Conservation (phyloP, 2,888 invertebrate species). For the Salpingus planirostris region DNA sequence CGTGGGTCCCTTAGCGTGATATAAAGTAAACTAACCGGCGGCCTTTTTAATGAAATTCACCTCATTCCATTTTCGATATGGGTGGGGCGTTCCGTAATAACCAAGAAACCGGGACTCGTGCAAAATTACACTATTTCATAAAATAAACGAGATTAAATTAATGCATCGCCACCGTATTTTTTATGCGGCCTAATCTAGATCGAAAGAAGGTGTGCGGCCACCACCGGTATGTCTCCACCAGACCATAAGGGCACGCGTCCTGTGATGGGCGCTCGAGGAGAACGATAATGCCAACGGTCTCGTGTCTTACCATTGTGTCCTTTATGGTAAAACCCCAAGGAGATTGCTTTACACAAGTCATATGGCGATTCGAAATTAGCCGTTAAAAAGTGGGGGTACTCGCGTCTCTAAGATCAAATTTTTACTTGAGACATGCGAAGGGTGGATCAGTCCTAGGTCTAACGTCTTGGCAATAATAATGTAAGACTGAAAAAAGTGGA, state of each 20-base stretch:
- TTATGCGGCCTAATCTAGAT: too few species aligned
- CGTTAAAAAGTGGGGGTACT: slow-evolving; percentile 31
- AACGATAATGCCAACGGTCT: slow-evolving; percentile 40
- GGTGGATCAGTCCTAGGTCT: too few species aligned
- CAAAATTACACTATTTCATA: too few species aligned
- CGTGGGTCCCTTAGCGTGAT: slow-evolving; percentile 39
- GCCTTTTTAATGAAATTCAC: slow-evolving; percentile 37
- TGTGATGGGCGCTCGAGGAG: slow-evolving; percentile 33
- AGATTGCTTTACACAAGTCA: slow-evolving; percentile 14
- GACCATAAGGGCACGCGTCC: slow-evolving; percentile 34
- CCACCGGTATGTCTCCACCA: not conserved
- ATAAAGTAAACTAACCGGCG: slow-evolving; percentile 35
- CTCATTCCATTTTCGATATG: slow-evolving; percentile 33
- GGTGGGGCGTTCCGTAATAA: slow-evolving; percentile 21
- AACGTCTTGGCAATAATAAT: too few species aligned
- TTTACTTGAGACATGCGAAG: too few species aligned
- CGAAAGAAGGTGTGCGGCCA: too few species aligned
- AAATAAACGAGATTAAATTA: too few species aligned
- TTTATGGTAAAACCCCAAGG: not conserved
- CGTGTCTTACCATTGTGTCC: slow-evolving; percentile 26
- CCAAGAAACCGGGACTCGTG: not conserved
- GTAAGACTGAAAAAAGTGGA: too few species aligned
- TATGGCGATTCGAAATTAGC: slow-evolving; percentile 23
- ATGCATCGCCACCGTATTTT: too few species aligned
- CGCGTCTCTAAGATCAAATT: slow-evolving; percentile 3